Percentiles rank a stretch among this genome's conserved stretches.
These are phyloP conservation scores for Emydocephalus ijimae DNA, from an alignment of 2,113 vertebrate species.

Conservation along the genomic window DNA sequence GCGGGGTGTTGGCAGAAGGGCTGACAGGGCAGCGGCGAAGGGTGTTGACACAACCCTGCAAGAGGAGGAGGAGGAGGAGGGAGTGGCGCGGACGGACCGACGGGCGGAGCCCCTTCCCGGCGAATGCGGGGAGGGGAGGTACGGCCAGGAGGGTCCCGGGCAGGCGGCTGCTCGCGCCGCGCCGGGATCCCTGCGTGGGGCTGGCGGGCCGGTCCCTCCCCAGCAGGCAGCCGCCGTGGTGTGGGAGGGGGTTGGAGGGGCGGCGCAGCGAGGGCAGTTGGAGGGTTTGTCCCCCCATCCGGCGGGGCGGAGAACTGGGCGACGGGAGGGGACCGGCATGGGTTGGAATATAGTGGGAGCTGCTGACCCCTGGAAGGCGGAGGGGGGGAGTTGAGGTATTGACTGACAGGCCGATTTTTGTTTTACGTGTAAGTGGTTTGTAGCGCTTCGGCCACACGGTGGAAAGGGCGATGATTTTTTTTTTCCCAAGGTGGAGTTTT, in stretches of 20 bases:
- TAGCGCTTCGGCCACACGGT: neutral
- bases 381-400: too few species aligned
- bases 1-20: slow-evolving; percentile 12
- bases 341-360: neutral
- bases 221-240: too few species aligned
- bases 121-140: neutral
- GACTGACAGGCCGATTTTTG: neutral
- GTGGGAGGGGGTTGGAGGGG: neutral
- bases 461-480: neutral
- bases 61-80: neutral
- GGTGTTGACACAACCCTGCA: slow-evolving; percentile 1
- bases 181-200: neutral
- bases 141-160: neutral
- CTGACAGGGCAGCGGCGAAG: slow-evolving; percentile 9
- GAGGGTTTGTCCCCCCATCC: neutral
- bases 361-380: neutral
- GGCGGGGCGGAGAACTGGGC: neutral
- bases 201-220: neutral
- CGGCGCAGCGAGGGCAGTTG: neutral
- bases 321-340: neutral
- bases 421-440: neutral
- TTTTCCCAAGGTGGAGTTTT: too few species aligned
- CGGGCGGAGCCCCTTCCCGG: slow-evolving; percentile 10
- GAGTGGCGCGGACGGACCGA: neutral
- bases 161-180: neutral